Conservation (phyloP, 2,797 vertebrate species). For the Cynodonichthys magdalenae region DNA sequence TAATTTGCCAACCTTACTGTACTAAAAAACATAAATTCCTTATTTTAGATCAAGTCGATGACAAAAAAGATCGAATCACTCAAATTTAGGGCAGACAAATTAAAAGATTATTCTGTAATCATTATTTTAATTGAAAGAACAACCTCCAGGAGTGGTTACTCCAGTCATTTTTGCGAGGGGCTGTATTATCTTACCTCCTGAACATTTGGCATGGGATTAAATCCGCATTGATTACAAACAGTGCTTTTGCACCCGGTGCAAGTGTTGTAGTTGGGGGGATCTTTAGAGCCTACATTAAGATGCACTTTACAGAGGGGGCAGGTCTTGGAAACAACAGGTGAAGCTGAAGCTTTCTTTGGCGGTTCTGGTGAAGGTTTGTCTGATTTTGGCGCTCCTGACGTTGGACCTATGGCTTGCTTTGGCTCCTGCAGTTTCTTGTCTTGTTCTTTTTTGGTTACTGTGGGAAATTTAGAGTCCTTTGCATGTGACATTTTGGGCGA, state of each 20-base stretch:
- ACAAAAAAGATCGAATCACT: no score
- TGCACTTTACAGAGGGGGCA: constrained; percentile 93
- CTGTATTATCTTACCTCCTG: constrained; percentile 83
- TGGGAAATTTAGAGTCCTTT: constrained; percentile 61
- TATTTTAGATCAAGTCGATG: no score
- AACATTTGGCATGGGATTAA: constrained; percentile 91
- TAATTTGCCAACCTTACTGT: no score
- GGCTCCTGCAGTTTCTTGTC: constrained; percentile 57
- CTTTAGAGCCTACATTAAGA: constrained; percentile 86
- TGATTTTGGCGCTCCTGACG: constrained; percentile 45
- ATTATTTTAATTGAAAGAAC: no score
- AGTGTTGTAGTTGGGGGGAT: constrained; percentile 89
- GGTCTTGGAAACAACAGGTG: constrained; percentile 57
- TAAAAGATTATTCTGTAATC: no score
- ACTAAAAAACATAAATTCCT: no score
- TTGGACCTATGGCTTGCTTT: constrained; percentile 41
- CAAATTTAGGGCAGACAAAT: no score
- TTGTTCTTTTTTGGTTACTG: constrained; percentile 49
- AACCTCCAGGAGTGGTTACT: no score
- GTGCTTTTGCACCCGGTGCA: constrained; percentile 93
- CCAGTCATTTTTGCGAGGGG: no score
- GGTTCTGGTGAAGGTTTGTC: constrained; percentile 48
- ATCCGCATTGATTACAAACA: constrained; percentile 97
- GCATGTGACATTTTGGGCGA: constrained; percentile 67
- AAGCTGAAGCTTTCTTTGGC: constrained; percentile 47